Conservation (phyloP, 1,140 invertebrate species). For the Trissolcus basalis region DNA sequence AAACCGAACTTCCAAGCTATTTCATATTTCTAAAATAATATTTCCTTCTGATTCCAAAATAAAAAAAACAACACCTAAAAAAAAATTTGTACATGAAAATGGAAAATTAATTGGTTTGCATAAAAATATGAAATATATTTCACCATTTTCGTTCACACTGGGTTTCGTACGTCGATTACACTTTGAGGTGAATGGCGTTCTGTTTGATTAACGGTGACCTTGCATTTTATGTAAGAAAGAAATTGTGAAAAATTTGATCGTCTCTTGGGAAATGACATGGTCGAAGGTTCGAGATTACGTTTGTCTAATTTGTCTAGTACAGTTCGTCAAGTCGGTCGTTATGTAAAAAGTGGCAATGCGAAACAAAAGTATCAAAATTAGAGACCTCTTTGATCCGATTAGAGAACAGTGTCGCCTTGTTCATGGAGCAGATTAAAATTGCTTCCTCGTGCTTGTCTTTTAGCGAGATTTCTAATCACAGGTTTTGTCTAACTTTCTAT, state of each 20-base stretch:
- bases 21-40: no score
- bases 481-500: constrained; percentile 7
- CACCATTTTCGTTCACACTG: constrained; percentile 2
- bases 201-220: constrained; percentile 27
- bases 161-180: constrained; percentile 10
- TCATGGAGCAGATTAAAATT: constrained; percentile 17
- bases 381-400: background rate
- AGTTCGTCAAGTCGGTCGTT: background rate
- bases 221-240: constrained; percentile 7
- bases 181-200: constrained; percentile 8
- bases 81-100: no score
- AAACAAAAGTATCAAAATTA: background rate
- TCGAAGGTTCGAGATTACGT: no score
- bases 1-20: no score
- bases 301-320: constrained; percentile 2
- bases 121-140: no score
- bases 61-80: no score
- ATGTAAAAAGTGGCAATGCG: no score
- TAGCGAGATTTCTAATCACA: constrained; percentile 17
- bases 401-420: background rate
- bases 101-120: no score
- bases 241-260: background rate
- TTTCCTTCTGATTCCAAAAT: no score
- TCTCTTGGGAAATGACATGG: no score
- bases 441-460: background rate